phyloP scores from a whole-genome alignment of 2,113 vertebrate genomes.

The Pseudorectes ferrugineus region DNA sequence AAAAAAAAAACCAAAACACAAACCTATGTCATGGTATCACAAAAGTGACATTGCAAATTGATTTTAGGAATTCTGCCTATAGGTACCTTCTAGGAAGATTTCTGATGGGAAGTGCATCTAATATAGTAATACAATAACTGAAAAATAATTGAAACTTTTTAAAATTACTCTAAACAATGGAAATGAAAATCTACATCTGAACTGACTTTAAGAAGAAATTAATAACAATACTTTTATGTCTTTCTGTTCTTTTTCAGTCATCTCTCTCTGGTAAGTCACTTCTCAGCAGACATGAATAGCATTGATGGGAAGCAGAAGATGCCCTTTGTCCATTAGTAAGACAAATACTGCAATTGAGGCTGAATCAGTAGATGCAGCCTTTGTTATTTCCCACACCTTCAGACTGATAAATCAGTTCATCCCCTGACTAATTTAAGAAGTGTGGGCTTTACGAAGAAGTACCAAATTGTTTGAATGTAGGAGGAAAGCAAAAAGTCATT shows the following conservation, averaged over 20 bases:
- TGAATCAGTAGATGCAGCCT: background rate
- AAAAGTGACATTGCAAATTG: background rate
- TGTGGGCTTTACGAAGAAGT: background rate
- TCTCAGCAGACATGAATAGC: background rate
- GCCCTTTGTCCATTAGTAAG: background rate
- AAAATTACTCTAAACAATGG: constrained; percentile 2
- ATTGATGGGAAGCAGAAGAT: background rate
- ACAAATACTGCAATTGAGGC: background rate
- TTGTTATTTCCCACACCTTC: constrained; percentile 24
- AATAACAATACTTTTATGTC: background rate
- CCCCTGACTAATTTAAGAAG: constrained; percentile 43
- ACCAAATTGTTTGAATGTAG: constrained; percentile 35
- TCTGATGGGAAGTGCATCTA: background rate
- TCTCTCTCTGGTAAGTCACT: background rate
- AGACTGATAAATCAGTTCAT: background rate
- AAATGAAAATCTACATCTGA: background rate
- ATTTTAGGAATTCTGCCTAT: background rate
- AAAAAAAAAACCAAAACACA: background rate
- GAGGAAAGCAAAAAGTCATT: constrained; percentile 50
- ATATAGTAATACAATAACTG: background rate
- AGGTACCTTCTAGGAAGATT: background rate
- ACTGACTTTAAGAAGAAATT: background rate
- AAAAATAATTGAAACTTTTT: background rate
- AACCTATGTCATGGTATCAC: background rate
- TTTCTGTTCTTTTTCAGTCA: constrained; percentile 10